These are phyloP conservation scores for Euphonia xanthogaster DNA, from an alignment of 2,797 vertebrate genomes.

Conservation along the genomic window DNA sequence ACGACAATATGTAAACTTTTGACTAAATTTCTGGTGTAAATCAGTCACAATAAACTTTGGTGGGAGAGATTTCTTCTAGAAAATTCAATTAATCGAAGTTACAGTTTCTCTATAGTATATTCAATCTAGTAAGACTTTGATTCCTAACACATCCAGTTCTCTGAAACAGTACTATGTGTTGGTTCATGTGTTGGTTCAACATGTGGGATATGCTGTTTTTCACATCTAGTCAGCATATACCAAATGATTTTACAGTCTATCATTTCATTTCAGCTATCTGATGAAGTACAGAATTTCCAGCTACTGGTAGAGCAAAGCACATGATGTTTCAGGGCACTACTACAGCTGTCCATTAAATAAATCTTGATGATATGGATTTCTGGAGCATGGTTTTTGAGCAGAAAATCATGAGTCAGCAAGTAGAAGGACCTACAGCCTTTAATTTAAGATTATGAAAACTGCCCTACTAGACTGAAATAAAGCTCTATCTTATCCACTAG, in stretches of 20 bases:
- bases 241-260: background rate
- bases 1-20: background rate
- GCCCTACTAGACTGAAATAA: background rate
- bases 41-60: background rate
- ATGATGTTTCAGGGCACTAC: background rate
- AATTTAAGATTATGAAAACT: background rate
- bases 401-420: background rate
- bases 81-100: background rate
- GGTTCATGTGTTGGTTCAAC: background rate
- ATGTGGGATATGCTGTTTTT: background rate
- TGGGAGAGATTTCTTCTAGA: background rate
- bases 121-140: background rate
- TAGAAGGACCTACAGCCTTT: background rate
- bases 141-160: background rate
- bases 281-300: background rate
- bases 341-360: background rate
- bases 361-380: background rate
- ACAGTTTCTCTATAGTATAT: background rate
- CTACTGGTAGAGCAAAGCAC: background rate
- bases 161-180: background rate
- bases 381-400: background rate
- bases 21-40: background rate
- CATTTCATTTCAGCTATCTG: background rate
- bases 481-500: background rate
- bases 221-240: background rate